These are phyloP conservation scores for Scaptomyza hsui DNA, from an alignment of 1,140 invertebrate species.

Conservation along the genomic window DNA sequence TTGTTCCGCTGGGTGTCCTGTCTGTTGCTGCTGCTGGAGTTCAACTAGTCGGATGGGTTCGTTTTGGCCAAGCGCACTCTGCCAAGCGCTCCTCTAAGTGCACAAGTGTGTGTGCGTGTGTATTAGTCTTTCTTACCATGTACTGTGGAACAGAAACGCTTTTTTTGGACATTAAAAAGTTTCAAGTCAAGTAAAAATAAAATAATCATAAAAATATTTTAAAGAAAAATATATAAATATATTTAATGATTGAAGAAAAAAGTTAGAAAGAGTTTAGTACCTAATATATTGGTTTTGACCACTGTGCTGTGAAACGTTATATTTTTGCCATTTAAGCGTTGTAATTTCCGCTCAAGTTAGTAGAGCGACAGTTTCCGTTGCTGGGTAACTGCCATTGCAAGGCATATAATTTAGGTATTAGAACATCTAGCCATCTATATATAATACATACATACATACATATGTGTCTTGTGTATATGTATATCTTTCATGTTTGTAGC, in stretches of 20 bases:
- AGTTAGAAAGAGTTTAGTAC: no score
- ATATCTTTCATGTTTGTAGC: constrained; percentile 45
- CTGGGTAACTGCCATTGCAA: constrained; percentile 63
- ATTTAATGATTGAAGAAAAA: no score
- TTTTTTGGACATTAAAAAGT: no score
- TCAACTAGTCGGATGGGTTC: constrained; percentile 37
- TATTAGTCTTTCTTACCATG: constrained; percentile 16
- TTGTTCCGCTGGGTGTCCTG: constrained; percentile 14
- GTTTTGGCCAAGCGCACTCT: constrained; percentile 61
- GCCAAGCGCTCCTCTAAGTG: constrained; percentile 24
- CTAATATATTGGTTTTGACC: neutral
- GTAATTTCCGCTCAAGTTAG: constrained; percentile 78
- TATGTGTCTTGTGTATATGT: neutral
- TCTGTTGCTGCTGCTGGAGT: constrained; percentile 25
- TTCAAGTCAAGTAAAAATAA: no score
- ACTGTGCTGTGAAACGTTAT: constrained; percentile 30
- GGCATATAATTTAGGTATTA: constrained; percentile 79
- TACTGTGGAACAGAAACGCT: constrained; percentile 9
- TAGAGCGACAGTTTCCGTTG: constrained; percentile 73
- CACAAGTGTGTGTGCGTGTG: constrained; percentile 2
- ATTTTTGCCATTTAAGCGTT: constrained; percentile 77
- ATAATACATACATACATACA: constrained; percentile 3
- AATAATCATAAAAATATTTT: no score
- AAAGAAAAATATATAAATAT: no score
- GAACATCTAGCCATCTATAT: constrained; percentile 45